A percentile compares a stretch with the other conserved stretches of the same genome.
Conservation (phyloP, 1,140 invertebrate genomes). For the Plectrocnemia conspersa region DNA sequence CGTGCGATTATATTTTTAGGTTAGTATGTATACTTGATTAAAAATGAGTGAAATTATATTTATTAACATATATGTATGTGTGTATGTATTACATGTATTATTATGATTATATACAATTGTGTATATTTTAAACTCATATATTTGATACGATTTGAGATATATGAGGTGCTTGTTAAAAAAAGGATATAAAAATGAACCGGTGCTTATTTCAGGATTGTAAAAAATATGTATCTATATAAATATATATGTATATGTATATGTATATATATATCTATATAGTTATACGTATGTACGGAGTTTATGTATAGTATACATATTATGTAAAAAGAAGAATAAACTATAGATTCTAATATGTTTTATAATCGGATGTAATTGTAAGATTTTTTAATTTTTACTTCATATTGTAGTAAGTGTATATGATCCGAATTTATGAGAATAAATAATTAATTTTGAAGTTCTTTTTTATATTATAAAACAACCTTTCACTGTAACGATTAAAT, state of each 20-base stretch:
- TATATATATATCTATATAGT: background rate
- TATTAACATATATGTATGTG: slow-evolving; percentile 3
- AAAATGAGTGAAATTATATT: slow-evolving; percentile 8
- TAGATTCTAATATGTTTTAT: slow-evolving; percentile 24
- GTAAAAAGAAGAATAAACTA: slow-evolving; percentile 1
- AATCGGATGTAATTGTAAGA: slow-evolving; percentile 16
- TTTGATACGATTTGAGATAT: background rate
- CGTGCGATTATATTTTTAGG: background rate
- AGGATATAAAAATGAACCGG: slow-evolving; percentile 15
- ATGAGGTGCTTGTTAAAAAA: slow-evolving; percentile 15
- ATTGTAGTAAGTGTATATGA: slow-evolving; percentile 18
- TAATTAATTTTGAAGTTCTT: slow-evolving; percentile 21
- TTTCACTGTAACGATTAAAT: background rate
- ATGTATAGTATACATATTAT: background rate
- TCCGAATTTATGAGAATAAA: slow-evolving; percentile 14
- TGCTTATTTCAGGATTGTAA: slow-evolving; percentile 23
- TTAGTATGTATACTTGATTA: background rate
- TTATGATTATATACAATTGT: background rate
- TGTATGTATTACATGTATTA: slow-evolving; percentile 1
- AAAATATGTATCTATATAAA: no score
- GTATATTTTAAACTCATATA: background rate
- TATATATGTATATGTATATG: no score
- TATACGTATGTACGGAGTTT: slow-evolving; percentile 10
- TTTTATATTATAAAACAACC: slow-evolving; percentile 1
- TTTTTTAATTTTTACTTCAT: slow-evolving; percentile 17